These are phyloP conservation scores for Aelia acuminata DNA, from an alignment of 2,888 invertebrate species.

Conservation along the genomic window DNA sequence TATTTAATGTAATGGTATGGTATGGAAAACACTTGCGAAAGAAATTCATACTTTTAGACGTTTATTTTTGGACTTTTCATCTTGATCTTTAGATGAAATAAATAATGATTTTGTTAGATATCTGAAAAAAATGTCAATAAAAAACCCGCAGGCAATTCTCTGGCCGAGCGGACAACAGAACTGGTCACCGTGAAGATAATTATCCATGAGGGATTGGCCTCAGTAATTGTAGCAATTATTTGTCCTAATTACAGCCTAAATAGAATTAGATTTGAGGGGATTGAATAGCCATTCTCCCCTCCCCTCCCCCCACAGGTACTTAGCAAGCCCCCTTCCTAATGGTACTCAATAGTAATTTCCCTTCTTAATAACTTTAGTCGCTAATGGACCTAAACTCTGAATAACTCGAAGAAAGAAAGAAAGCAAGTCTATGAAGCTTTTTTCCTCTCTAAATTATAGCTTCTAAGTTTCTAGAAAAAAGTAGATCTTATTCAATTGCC, in stretches of 20 bases:
- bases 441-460: not conserved
- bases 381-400: not conserved
- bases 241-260: conserved; percentile 21
- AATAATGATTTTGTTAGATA: not conserved
- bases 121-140: not conserved
- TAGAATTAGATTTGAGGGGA: conserved; percentile 24
- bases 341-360: not conserved
- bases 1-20: no score
- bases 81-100: not conserved
- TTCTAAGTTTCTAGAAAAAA: no score
- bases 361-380: not conserved
- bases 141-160: not conserved
- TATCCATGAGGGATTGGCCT: not conserved
- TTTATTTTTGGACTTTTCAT: no score
- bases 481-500: no score
- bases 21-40: no score
- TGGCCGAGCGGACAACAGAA: not conserved
- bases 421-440: not conserved
- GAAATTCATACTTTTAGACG: no score
- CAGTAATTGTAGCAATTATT: not conserved
- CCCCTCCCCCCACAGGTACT: not conserved
- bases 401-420: conserved; percentile 1
- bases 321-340: not conserved
- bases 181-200: not conserved
- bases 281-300: not conserved